A percentile compares a stretch with the other conserved stretches of the same genome.
phyloP scores from a whole-genome alignment of 2,113 vertebrate species.

The Garra rufa region DNA sequence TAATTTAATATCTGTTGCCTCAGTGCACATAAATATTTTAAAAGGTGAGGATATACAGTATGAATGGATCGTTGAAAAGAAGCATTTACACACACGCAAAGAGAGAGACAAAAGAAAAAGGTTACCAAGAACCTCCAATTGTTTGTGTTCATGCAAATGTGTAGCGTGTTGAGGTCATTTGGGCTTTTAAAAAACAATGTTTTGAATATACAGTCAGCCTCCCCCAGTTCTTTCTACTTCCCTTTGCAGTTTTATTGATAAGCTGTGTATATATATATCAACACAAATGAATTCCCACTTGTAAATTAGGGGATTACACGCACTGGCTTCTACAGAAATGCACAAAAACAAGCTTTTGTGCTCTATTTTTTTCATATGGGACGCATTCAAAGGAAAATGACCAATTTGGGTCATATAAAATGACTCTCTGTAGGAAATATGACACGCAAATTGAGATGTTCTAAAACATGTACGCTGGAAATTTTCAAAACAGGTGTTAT shows the following conservation, averaged over 20 bases:
- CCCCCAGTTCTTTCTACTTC: constrained; percentile 27
- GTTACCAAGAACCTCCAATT: neutral
- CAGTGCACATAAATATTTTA: neutral
- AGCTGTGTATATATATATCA: neutral
- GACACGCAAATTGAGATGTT: neutral
- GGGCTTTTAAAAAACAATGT: constrained; percentile 15
- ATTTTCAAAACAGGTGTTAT: neutral
- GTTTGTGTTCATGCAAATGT: constrained; percentile 37
- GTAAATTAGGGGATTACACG: neutral
- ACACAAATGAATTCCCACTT: neutral
- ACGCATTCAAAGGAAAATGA: neutral
- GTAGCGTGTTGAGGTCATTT: constrained; percentile 4
- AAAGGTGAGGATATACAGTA: neutral
- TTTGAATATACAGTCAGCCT: constrained; percentile 36
- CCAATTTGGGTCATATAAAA: neutral
- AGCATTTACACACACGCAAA: constrained; percentile 15
- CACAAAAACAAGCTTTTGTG: neutral
- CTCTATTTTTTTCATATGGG: neutral
- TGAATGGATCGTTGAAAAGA: neutral
- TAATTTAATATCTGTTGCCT: neutral
- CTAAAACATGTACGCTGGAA: neutral
- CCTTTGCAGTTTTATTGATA: constrained; percentile 4
- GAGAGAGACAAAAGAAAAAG: neutral
- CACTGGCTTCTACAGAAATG: neutral
- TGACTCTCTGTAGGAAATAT: neutral